These are phyloP conservation scores for Cephus cinctus DNA, from an alignment of 1,140 invertebrate species.

Conservation along the genomic window DNA sequence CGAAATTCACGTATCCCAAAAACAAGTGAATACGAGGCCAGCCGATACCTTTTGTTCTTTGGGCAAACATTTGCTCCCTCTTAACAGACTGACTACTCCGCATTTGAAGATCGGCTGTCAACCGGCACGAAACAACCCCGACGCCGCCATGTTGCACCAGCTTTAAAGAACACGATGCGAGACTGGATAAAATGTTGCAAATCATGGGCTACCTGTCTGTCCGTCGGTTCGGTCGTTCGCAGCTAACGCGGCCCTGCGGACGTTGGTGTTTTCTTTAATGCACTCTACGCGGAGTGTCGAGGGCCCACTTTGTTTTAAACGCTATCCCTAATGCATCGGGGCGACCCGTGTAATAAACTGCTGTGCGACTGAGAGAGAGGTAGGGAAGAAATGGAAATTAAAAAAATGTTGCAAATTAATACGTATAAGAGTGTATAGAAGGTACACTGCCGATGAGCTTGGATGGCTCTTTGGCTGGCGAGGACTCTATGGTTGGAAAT, in stretches of 20 bases:
- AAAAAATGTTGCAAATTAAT: slow-evolving; percentile 12
- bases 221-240: slow-evolving; percentile 7
- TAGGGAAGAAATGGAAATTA: slow-evolving; percentile 6
- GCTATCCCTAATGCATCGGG: slow-evolving; percentile 22
- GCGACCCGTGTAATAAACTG: neutral
- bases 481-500: neutral
- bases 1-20: slow-evolving; percentile 31
- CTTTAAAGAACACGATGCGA: slow-evolving; percentile 36
- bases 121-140: neutral
- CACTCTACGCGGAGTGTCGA: neutral
- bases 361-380: slow-evolving; percentile 5
- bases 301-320: slow-evolving; percentile 21
- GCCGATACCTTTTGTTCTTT: slow-evolving; percentile 8
- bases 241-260: slow-evolving; percentile 8
- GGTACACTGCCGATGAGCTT: neutral
- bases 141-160: slow-evolving; percentile 33
- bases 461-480: neutral
- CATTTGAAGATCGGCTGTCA: slow-evolving; percentile 14
- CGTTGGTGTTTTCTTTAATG: neutral
- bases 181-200: slow-evolving; percentile 52
- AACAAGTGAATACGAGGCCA: slow-evolving; percentile 16
- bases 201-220: slow-evolving; percentile 51
- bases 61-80: slow-evolving; percentile 44
- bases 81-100: too few relatives aligned
- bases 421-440: neutral